Base-by-base conservation (phyloP, 92 coral and sea anemone species). In the Siderastrea siderea region DNA sequence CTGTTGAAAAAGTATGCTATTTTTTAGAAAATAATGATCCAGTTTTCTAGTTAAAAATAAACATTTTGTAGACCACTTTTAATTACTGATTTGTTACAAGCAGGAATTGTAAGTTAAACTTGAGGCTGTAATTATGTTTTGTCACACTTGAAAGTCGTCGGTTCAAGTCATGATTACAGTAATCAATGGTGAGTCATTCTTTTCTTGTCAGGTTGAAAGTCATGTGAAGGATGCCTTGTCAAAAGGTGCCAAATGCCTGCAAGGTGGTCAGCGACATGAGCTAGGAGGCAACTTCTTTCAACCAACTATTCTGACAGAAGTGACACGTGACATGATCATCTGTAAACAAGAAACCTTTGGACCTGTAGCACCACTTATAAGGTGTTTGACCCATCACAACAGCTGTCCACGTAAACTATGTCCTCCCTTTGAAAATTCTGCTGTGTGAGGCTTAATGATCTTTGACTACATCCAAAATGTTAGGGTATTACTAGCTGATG, bases 271-370 rank as follows among this genome's bases (percentile, higher is more conserved):
- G 61, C 94, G 98, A 50, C 96, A 96, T 83, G 90, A 88, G 16
- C 88, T 94, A 38, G 99, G 99, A 69, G 89, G 92, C 69, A 92
- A 89, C 60, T 97, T 93, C 81, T 97, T 86, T 71, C 94, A 97
- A 84, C 99, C 99, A 17, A 97, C 99, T 38, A 63, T 97, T 16
- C 94, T 97, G 68, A 90, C 96, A 5, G 96, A 89, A 8, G 98
- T 97, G 54, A 97, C 96, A 6, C 87, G 89, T 74, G 98, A 94
- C 86, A 97, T 97, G 99, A 82, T 96, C 38, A 89, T 97, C 9
- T 96, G 98, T 68, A 89, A 92, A 46, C 98, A 97, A 52, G 99
- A 97, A 76, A 97, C 99, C 11, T 97, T 97, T 80, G 99, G 99
- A 12, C 99, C 99, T 19, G 97, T 94, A 10, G 99, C 99, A 15